Base-by-base conservation (phyloP, 2,797 vertebrate species). In the Pipistrellus kuhlii region DNA sequence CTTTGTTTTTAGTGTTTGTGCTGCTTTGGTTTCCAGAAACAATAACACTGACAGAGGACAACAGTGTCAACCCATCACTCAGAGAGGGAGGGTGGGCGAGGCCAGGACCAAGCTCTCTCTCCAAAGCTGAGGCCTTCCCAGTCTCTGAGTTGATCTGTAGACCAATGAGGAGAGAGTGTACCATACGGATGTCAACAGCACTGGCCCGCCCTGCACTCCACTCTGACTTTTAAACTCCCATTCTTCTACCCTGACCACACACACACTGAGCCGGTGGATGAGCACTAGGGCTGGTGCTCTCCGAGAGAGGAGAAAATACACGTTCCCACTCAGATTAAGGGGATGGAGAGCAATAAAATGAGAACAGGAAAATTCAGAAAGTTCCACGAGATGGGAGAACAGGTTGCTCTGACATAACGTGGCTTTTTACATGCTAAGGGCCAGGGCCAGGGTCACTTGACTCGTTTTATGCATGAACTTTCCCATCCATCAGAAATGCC, bases 131-230 rank as follows among this genome's bases (percentile, higher is more conserved):
- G 73, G 51, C 12, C 77, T 75, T 88, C 85, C 88, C 83, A 68
- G 81, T 88, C 38, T 85, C 90, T 83, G 73, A 93, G 72, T 59
- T 12, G 25, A 6, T 53, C 85, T 85, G 85, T 46, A 91, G 93
- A 62, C 62, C 38, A 25, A 1, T 80, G 48, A 77, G 0, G 32
- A 85, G 46, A 76, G 25, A 76, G 30, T 25, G 17, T 2, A n/a
- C 53, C 53, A 8, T 59, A 27, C 30, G 6, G 3, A 51, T 64
- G 21, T 51, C 30, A 0, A 72, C 83, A 84, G 27, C 35, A 8
- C 41, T 14, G 92, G 69, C 78, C 88, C 17, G 17, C 38, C 25
- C 62, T 93, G 87, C 35, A 41, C 88, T 93, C 85, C 75, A 10
- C 53, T 23, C 20, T 0, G 68, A 4, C 80, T 66, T 77, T 68